Evolutionary conservation across 2,888 invertebrate genomes (phyloP).

Genomic region (Chalcosyrphus nemorum): DNA sequence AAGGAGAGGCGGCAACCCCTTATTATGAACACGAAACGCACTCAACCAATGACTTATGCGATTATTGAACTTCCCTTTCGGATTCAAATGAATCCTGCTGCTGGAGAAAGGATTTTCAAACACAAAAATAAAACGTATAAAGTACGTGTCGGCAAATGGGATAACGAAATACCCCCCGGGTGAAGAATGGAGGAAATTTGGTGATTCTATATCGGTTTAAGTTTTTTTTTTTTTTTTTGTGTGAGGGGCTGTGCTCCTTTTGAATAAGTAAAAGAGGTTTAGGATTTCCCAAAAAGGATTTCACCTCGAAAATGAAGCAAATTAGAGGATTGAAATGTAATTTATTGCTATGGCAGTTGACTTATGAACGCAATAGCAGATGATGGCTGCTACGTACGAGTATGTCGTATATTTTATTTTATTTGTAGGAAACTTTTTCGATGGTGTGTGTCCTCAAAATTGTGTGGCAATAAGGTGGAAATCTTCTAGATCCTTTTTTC

Average conservation of each 20-base stretch:
- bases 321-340: conserved; percentile 72
- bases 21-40: conserved; percentile 66
- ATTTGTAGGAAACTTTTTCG: conserved; percentile 2
- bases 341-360: conserved; percentile 70
- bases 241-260: conserved; percentile 28
- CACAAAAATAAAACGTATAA: conserved; percentile 43
- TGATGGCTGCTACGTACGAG: conserved; percentile 67
- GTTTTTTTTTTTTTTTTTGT: conserved; percentile 4
- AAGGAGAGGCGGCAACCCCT: conserved; percentile 52
- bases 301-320: conserved; percentile 70
- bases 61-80: conserved; percentile 70
- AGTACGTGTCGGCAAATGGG: conserved; percentile 65
- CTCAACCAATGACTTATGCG: conserved; percentile 73
- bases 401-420: conserved; percentile 46
- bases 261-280: conserved; percentile 69
- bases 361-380: conserved; percentile 68
- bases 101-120: conserved; percentile 54
- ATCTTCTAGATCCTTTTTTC: background rate
- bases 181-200: conserved; percentile 32
- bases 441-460: background rate
- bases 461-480: conserved; percentile 33
- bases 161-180: conserved; percentile 54
- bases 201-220: conserved; percentile 33
- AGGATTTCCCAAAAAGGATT: conserved; percentile 62
- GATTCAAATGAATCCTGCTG: conserved; percentile 59